Conservation (phyloP, 35 echinoderm and acorn worm genomes). For the Lytechinus variegatus region DNA sequence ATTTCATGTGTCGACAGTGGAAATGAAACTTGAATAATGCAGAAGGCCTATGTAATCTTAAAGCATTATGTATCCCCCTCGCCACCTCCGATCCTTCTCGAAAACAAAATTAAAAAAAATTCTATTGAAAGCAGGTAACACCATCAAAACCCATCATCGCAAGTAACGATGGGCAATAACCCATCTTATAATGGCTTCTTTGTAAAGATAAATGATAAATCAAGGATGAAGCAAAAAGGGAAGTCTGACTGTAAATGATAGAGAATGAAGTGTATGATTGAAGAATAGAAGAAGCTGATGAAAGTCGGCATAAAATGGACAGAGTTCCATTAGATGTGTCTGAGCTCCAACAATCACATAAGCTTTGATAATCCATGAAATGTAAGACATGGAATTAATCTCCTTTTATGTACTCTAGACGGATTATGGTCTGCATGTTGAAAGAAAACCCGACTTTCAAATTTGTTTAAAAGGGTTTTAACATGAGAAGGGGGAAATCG, state of each 20-base stretch:
- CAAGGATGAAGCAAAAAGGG: background rate
- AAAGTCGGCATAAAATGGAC: background rate
- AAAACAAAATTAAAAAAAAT: background rate
- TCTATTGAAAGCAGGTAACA: background rate
- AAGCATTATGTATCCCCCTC: background rate
- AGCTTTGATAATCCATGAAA: background rate
- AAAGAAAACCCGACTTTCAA: no score
- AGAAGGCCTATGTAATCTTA: background rate
- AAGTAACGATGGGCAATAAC: background rate
- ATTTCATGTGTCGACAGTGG: background rate
- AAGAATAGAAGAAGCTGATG: background rate
- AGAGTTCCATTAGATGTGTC: background rate
- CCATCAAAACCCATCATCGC: background rate
- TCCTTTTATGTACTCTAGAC: background rate
- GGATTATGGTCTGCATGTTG: no score
- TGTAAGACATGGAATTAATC: background rate
- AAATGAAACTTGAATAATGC: no score
- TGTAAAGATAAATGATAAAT: background rate
- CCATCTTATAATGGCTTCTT: background rate
- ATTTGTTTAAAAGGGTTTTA: no score
- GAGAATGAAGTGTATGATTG: background rate
- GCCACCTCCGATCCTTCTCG: no score
- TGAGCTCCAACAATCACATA: background rate
- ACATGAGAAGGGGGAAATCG: no score
- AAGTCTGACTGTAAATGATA: background rate